These are phyloP conservation scores for Siniperca knerii DNA, from an alignment of 2,113 vertebrate genomes.

Conservation along the genomic window DNA sequence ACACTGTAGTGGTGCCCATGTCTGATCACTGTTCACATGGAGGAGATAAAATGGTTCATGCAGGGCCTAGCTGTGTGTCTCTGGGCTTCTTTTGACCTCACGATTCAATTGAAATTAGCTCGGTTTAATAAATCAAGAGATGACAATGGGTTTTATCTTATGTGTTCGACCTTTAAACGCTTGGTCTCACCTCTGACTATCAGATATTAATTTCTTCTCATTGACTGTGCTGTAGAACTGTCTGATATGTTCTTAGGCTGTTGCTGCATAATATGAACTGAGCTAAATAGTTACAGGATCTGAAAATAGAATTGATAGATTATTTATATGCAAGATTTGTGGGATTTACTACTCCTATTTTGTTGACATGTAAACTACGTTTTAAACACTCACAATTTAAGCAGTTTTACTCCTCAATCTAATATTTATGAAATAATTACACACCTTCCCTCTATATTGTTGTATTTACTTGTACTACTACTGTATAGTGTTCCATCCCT, in stretches of 20 bases:
- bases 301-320: neutral
- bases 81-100: neutral
- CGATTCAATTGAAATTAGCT: neutral
- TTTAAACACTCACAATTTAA: neutral
- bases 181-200: neutral
- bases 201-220: neutral
- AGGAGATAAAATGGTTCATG: neutral
- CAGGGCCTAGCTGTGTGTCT: neutral
- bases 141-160: neutral
- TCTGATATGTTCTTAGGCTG: neutral
- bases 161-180: neutral
- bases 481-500: neutral
- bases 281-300: neutral
- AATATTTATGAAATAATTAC: neutral
- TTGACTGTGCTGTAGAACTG: neutral
- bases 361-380: neutral
- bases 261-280: neutral
- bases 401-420: neutral
- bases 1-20: neutral
- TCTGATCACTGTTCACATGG: slow-evolving; percentile 3
- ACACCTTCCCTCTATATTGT: neutral
- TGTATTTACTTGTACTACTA: neutral
- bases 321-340: neutral
- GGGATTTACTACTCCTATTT: neutral
- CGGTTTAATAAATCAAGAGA: neutral